A percentile compares a stretch with the other conserved stretches of the same genome.
Conservation (phyloP, 2,113 vertebrate species). For the Catharus bicknelli region DNA sequence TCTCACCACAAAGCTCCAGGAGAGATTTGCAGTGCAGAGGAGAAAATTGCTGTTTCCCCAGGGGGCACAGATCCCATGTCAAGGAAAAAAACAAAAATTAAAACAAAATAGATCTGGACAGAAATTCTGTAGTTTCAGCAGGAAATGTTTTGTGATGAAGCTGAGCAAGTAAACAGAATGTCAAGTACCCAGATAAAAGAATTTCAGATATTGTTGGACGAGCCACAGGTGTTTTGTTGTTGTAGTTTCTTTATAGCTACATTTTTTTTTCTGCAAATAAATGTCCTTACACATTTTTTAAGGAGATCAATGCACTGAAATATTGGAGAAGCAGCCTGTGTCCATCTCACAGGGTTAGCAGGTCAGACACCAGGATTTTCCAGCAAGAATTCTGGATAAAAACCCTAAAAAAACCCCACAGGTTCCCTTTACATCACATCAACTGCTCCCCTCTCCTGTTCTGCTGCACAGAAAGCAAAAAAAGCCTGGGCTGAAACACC, state of each 20-base stretch:
- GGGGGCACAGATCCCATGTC: background rate
- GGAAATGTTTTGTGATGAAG: background rate
- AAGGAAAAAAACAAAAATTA: background rate
- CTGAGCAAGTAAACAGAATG: background rate
- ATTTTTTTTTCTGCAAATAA: background rate
- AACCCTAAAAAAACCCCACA: background rate
- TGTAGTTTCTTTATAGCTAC: background rate
- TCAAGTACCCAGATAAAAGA: background rate
- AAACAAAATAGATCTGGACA: background rate
- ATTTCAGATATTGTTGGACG: accelerated
- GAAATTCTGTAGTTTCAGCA: background rate
- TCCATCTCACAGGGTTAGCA: background rate
- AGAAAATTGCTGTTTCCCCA: background rate
- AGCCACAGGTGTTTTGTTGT: background rate
- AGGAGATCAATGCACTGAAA: background rate
- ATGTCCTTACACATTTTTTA: background rate
- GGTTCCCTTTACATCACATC: background rate
- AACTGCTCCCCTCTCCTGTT: background rate
- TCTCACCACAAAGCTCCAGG: background rate
- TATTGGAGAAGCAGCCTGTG: background rate
- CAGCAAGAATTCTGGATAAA: background rate
- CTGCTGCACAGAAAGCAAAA: background rate
- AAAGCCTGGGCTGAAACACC: background rate
- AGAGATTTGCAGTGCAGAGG: background rate
- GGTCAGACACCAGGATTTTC: background rate